Base-by-base conservation (phyloP, 92 coral and sea anemone genomes). In the Ricordea florida region DNA sequence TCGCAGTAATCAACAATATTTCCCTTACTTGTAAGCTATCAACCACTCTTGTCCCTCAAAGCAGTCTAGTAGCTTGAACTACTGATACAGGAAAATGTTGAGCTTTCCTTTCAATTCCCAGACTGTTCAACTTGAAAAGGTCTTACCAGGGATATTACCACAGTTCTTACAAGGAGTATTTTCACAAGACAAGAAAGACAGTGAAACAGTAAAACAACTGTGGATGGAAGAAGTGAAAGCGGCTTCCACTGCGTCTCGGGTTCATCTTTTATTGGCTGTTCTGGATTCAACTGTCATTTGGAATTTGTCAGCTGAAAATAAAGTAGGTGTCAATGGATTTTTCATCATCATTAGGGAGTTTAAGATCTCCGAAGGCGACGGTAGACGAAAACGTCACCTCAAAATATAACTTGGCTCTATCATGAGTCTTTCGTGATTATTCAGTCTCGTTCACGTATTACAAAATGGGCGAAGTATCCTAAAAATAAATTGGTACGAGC, bases 221-320 rank as follows among this genome's bases (percentile, higher is more conserved):
- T 96, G 99, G 99, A 29, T 66, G 43, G 89, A 80, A 15, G 76
- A 85, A 13, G 97, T 80, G 44, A 38, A 76, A 64, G 25, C 61
- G 5, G 90, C 97, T 2, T 21, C 64, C 22, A 96, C 99, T 14
- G 69, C 78, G 20, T 85, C 99, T 46, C 89, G 94, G n/a, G 76
- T 86, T 2, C 93, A 93, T 62, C 86, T 96, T 3, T 70, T 93
- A 50, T 61, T 89, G 9, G 91, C 68, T 34, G 42, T 92, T 60
- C 63, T 96, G 53, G 99, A 92, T 46, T 87, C 79, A 41, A 88
- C 85, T 2, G 65, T 96, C 6, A 65, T 83, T 20, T 96, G 99
- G 99, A 93, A 86, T 52, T 59, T 62, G 38, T 91, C 92, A 44
- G 80, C 92, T 15, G 90, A 91, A 73, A 76, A 70, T 83, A 79